Base-by-base conservation (phyloP, 2,888 invertebrate genomes). In the Cloeon dipterum region DNA sequence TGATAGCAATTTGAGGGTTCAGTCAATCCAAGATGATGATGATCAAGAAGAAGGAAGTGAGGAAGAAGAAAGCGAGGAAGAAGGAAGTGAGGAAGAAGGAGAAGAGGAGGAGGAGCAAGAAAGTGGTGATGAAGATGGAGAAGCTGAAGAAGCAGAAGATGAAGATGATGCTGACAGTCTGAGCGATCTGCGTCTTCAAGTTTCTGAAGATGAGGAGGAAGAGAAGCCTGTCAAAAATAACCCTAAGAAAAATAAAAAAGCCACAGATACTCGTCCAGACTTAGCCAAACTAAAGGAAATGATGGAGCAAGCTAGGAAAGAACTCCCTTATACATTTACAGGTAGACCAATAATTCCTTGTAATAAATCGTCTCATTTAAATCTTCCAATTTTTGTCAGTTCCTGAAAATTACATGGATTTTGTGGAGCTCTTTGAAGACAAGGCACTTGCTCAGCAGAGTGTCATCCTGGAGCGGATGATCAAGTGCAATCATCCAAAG, bases 401-500 rank as follows among this genome's bases (percentile, higher is more conserved):
- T 42, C 75, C 78, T 1, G 58, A 63, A 14, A 61, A 51, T 11
- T 74, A 72, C 49, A 69, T 74, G 40, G 63, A 63, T 39, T 62
- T 82, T 32, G 50, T 69, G 52, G 58, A 66, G 45, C 50, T 77
- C 37, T 52, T 89, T 14, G 51, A 59, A 34, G 62, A 65, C 26
- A 68, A 71, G 46, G 59, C 68, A 7, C 59, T 69, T 2, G 57
- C 65, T 11, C 69, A 81, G 47, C 77, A 82, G 48, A 59, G 68
- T 0, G 59, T 68, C 10, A 72, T 85, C 8, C 51, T 91, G 34
- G 75, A 79, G 49, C 68, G 82, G 47, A 70, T 93, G 44, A 74
- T 89, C 14, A 86, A 86, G 57, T 82, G 77, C 48, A 78, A 85
- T 57, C 81, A 89, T 55, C 82, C 82, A 3, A 73, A 81, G 47